phyloP scores from a whole-genome alignment of 2,888 invertebrate genomes.

The Tachystola acroxantha region DNA sequence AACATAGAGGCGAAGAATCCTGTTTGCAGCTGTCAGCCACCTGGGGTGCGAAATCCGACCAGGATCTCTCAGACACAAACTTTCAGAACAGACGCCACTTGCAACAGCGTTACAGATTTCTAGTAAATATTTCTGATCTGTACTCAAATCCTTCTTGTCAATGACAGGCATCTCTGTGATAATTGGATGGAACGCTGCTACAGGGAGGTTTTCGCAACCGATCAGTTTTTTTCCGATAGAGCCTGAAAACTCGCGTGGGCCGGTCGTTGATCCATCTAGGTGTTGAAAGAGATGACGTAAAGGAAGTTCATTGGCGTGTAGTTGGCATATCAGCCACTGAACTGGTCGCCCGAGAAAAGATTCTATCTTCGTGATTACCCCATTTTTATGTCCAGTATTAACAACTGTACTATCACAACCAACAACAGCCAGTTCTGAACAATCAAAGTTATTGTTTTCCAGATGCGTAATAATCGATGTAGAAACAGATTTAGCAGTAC shows the following conservation, averaged over 20 bases:
- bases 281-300: slow-evolving; percentile 21
- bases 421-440: no score
- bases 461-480: no score
- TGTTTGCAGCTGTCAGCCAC: slow-evolving; percentile 20
- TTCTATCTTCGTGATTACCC: no score
- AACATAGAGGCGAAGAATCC: slow-evolving; percentile 15
- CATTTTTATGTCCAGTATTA: no score
- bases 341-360: no score
- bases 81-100: slow-evolving; percentile 8
- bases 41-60: slow-evolving; percentile 18
- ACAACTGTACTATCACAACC: no score
- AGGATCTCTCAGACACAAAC: slow-evolving; percentile 14
- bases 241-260: slow-evolving; percentile 22
- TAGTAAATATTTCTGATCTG: slow-evolving; percentile 12
- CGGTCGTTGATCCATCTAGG: slow-evolving; percentile 22
- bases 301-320: no score
- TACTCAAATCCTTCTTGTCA: slow-evolving; percentile 10
- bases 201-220: slow-evolving; percentile 10
- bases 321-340: no score
- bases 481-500: no score
- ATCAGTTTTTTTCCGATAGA: slow-evolving; percentile 22
- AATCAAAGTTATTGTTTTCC: no score
- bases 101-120: slow-evolving; percentile 10
- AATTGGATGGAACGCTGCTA: not conserved
- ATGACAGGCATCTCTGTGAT: not conserved